Evolutionary conservation across 2,888 invertebrate species (phyloP), one percentile per base, ranked within the genome.

Genomic region (Rhamphomyia laevipes): DNA sequence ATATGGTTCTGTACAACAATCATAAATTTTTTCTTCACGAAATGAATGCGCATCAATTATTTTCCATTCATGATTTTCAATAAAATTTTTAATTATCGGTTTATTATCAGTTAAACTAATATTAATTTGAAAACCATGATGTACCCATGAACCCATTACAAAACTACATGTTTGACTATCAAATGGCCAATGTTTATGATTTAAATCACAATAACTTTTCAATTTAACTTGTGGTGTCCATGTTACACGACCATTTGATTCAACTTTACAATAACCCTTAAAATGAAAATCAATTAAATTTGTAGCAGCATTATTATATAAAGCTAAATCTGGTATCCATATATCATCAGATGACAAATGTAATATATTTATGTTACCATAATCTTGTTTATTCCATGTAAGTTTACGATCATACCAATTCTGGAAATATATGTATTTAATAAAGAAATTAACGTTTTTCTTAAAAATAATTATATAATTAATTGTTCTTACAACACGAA

Each of bases 271-370:
- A 54, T 76, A 73, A 0, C 77, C 75, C 59, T 76, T 77, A 2
- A 77, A 78, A 57, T 75, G 78, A 56, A 77, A 75, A 56, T 76
- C 78, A 21, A 78, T 72, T 11, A 75, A 73, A 51, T 73, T 74
- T 40, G 77, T 74, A 13, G 75, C 73, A 1, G 80, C 78, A 56
- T 82, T 80, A 67, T 85, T 86, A 58, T 81, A 79, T 30, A 84
- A 71, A 55, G 75, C 73, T 52, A 87, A 72, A 66, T 85, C 88
- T 5, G 86, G 87, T 65, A 78, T 77, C 85, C 88, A 88, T 56
- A 86, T 73, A 61, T 83, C 81, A 64, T 81, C 82, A 55, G 77
- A 79, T 13, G 77, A 77, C 56, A 82, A 72, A 61, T 80, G 74
- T 21, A 81, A 69, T 45, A 65, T 65, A 44, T 69, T 69, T 46